Conservation (phyloP, 2,888 invertebrate genomes). For the Andrena marginata region DNA sequence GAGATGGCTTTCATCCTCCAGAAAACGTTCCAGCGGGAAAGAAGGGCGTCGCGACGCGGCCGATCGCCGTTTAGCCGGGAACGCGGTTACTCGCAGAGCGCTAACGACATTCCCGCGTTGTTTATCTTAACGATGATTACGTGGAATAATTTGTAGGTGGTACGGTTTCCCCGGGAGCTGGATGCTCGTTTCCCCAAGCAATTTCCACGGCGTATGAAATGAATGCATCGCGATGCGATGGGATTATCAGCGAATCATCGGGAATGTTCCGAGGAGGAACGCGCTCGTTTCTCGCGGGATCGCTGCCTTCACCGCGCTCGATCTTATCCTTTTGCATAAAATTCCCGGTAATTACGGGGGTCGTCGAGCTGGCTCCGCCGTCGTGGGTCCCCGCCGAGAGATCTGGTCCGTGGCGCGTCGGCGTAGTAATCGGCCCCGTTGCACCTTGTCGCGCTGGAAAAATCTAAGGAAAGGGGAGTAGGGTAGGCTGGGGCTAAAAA, state of each 20-base stretch:
- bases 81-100: neutral
- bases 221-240: slow-evolving; percentile 19
- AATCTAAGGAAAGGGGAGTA: too few relatives aligned
- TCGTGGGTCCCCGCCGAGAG: neutral
- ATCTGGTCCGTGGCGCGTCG: too few relatives aligned
- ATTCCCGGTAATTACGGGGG: slow-evolving; percentile 9
- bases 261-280: slow-evolving; percentile 26
- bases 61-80: neutral
- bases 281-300: slow-evolving; percentile 36
- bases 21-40: neutral
- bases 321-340: slow-evolving; percentile 34
- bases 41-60: neutral
- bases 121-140: slow-evolving; percentile 21
- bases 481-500: too few relatives aligned
- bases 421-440: neutral
- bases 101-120: slow-evolving; percentile 7
- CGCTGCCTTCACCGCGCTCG: neutral
- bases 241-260: slow-evolving; percentile 35
- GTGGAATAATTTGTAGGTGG: slow-evolving; percentile 11
- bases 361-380: neutral
- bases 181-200: slow-evolving; percentile 17
- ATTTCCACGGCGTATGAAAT: slow-evolving; percentile 27
- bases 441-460: neutral
- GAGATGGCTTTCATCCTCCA: too few relatives aligned
- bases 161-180: neutral